A percentile compares a stretch with the other conserved stretches of the same genome.
Evolutionary conservation across 2,888 invertebrate genomes (phyloP).

Genomic region (Sminthurinus aureus): DNA sequence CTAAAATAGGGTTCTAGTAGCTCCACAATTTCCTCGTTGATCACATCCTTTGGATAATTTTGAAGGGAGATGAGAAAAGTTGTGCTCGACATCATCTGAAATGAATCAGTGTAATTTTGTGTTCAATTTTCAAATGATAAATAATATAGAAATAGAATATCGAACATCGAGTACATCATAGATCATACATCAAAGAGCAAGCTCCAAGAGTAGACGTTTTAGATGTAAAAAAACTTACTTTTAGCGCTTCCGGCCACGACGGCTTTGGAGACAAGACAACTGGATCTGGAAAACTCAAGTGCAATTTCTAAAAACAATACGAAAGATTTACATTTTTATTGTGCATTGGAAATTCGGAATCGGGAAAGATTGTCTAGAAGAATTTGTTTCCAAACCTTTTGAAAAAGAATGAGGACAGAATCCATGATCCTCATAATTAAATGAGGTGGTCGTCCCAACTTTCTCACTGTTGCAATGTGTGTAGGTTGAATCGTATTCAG

Average conservation of each 20-base stretch:
- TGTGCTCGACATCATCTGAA: constrained; percentile 91
- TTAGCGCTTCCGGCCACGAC: constrained; percentile 95
- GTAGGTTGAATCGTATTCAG: constrained; percentile 89
- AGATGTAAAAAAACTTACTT: constrained; percentile 63
- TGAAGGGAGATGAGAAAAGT: constrained; percentile 90
- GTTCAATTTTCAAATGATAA: constrained; percentile 44
- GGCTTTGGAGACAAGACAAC: constrained; percentile 88
- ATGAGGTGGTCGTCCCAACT: constrained; percentile 91
- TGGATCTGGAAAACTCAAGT: constrained; percentile 81
- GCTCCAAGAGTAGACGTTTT: too few relatives aligned
- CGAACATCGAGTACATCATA: too few relatives aligned
- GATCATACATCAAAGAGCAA: too few relatives aligned
- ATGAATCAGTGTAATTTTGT: too few relatives aligned
- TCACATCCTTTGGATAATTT: constrained; percentile 95
- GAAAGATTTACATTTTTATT: too few relatives aligned
- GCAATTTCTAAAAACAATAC: constrained; percentile 68
- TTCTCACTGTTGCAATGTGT: constrained; percentile 93
- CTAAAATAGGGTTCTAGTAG: constrained; percentile 88
- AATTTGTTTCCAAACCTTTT: constrained; percentile 70
- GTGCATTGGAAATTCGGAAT: too few relatives aligned
- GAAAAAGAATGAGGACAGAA: constrained; percentile 91
- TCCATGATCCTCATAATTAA: constrained; percentile 98
- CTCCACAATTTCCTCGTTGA: constrained; percentile 97
- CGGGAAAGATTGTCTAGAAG: too few relatives aligned
- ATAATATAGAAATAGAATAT: too few relatives aligned